Percentiles rank a stretch among this genome's conserved stretches.
phyloP scores from a whole-genome alignment of 2,113 vertebrate genomes.

The Hippopotamus amphibius region DNA sequence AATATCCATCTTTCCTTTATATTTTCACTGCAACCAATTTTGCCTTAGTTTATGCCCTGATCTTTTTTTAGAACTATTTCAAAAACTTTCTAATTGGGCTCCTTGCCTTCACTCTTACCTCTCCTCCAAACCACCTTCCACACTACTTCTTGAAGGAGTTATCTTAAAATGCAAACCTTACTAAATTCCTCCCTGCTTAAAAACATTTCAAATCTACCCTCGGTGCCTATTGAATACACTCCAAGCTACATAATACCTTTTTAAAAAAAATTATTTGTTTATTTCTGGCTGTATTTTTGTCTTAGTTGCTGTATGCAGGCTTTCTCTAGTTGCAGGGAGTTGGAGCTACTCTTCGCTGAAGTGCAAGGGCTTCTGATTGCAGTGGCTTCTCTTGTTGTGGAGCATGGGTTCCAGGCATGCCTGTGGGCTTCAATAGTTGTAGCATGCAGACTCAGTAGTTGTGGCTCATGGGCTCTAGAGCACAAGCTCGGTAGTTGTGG shows the following conservation, averaged over 20 bases:
- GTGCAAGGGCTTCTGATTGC: too few species aligned
- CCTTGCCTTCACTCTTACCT: conserved; percentile 11
- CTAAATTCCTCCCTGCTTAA: neutral
- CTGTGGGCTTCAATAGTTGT: too few species aligned
- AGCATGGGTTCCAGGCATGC: too few species aligned
- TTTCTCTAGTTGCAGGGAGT: too few species aligned
- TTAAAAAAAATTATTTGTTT: too few species aligned
- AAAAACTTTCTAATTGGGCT: neutral
- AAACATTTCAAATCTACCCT: neutral
- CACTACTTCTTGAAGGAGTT: neutral
- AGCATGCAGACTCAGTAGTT: too few species aligned
- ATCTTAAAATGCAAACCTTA: conserved; percentile 29
- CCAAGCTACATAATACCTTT: neutral
- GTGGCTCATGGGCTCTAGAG: too few species aligned
- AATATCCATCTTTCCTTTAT: neutral
- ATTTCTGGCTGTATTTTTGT: too few species aligned
- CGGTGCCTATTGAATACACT: neutral
- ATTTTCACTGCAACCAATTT: neutral
- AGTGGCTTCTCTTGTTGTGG: too few species aligned
- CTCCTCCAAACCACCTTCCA: conserved; percentile 9
- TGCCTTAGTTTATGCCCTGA: neutral
- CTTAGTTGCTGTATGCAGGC: too few species aligned
- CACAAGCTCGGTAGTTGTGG: too few species aligned
- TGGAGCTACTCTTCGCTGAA: too few species aligned
- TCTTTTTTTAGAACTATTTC: neutral